Evolutionary conservation across 2,113 vertebrate species (phyloP).

Genomic region (Pycnonotus jocosus): DNA sequence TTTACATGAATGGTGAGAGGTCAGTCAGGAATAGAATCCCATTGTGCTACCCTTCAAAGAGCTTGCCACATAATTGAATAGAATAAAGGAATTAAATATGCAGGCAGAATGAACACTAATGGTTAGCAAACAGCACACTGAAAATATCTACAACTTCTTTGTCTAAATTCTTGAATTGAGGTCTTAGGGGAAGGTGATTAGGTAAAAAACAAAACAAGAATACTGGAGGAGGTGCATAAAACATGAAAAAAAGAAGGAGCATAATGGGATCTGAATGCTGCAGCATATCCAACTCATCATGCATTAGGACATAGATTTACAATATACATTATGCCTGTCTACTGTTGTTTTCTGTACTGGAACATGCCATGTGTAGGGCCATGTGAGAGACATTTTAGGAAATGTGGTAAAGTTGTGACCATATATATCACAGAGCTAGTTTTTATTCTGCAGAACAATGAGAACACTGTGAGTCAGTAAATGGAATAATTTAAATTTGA

Average conservation of each 20-base stretch:
- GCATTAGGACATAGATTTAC: background rate
- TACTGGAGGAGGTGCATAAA: background rate
- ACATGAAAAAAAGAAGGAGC: background rate
- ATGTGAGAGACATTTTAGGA: background rate
- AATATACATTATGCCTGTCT: background rate
- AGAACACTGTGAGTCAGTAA: conserved; percentile 31
- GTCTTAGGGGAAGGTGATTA: background rate
- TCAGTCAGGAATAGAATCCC: conserved; percentile 36
- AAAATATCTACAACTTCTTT: background rate
- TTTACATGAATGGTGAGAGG: conserved; percentile 15
- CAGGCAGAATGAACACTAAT: background rate
- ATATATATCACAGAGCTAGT: background rate
- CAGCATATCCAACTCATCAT: fast-evolving
- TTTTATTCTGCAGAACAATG: background rate
- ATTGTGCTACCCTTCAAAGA: conserved; percentile 5
- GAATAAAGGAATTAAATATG: conserved; percentile 23
- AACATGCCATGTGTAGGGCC: background rate
- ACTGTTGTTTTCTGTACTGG: background rate
- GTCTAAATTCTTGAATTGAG: background rate
- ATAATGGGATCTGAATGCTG: background rate
- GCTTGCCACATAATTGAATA: background rate
- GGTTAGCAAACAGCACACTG: conserved; percentile 5
- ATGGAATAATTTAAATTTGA: conserved; percentile 37
- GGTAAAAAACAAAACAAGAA: background rate
- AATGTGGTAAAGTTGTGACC: background rate